Evolutionary conservation across 2,888 invertebrate genomes (phyloP), one percentile per base, ranked within the genome.

Genomic region (Leptinotarsa tumamoca): DNA sequence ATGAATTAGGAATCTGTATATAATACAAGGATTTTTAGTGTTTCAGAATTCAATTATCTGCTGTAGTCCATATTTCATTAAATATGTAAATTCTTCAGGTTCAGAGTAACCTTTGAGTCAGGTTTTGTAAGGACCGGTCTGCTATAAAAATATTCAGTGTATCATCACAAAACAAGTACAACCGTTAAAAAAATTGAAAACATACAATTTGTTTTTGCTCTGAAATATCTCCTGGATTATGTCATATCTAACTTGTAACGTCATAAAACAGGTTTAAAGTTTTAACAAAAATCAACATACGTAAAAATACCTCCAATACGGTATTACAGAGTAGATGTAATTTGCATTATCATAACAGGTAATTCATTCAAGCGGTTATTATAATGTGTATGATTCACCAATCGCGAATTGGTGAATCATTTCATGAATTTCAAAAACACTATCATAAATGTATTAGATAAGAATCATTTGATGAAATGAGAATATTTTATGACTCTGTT

Each of bases 271-370:
- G n/a, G n/a, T 52, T n/a, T 52, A n/a, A 52, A n/a, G 14, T 15
- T 7, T 52, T 7, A n/a, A 2, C 52, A n/a, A 52, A n/a, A 52
- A 52, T 17, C 52, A 17, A 58, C 13, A 4, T 15, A 14, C 21
- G 23, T 23, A 23, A 58, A 58, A 58, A 58, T 58, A 23, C 4
- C 54, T 54, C 13, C 21, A 15, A 23, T 58, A 58, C 21, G 10
- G 4, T 58, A 23, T 54, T 54, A 18, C 43, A 52, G n/a, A 52
- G 15, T 52, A 17, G 23, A 23, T 23, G 21, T 58, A 58, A 58
- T 58, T 58, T 21, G 14, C 23, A 58, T 58, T 58, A 58, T 58
- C 58, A 58, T 58, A 58, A 58, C 58, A 58, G 58, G 58, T 58
- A 58, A 17, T 58, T 23, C 58, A 58, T 58, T 58, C 58, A 58